Conservation (phyloP, 2,888 invertebrate species). For the Gandaritis pyraliata region DNA sequence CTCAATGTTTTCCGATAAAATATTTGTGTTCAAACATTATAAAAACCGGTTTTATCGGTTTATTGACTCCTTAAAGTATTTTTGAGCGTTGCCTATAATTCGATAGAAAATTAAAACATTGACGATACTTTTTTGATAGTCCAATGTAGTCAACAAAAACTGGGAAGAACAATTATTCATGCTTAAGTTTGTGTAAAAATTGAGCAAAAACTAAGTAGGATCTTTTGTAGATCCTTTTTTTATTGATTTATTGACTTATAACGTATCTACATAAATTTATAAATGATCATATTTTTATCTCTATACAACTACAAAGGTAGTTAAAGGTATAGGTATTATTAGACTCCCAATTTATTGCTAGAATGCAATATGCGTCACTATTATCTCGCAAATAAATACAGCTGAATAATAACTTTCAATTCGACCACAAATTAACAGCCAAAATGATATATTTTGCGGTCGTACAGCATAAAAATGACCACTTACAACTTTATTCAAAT, state of each 20-base stretch:
- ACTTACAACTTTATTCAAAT: constrained; percentile 45
- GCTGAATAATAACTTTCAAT: constrained; percentile 10
- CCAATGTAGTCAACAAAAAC: constrained; percentile 19
- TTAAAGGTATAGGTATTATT: no score
- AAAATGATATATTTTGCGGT: constrained; percentile 23
- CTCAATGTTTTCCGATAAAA: constrained; percentile 65
- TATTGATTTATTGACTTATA: constrained; percentile 18
- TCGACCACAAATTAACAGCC: constrained; percentile 15
- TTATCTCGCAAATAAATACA: not conserved
- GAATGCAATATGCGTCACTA: not conserved
- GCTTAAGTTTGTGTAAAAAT: constrained; percentile 10
- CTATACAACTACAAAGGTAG: no score
- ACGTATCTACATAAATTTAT: no score
- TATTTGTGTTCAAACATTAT: constrained; percentile 77
- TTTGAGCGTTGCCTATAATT: constrained; percentile 60
- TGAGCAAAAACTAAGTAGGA: constrained; percentile 12
- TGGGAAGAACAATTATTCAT: constrained; percentile 22
- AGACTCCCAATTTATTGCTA: not conserved
- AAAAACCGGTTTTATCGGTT: constrained; percentile 76
- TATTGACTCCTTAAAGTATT: constrained; percentile 79
- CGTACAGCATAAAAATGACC: constrained; percentile 12
- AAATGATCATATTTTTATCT: no score
- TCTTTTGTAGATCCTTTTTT: not conserved
- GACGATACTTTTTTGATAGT: constrained; percentile 31
- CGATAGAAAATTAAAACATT: constrained; percentile 54